These are phyloP conservation scores for Uropsilus gracilis DNA, from an alignment of 2,113 vertebrate genomes.

Conservation along the genomic window DNA sequence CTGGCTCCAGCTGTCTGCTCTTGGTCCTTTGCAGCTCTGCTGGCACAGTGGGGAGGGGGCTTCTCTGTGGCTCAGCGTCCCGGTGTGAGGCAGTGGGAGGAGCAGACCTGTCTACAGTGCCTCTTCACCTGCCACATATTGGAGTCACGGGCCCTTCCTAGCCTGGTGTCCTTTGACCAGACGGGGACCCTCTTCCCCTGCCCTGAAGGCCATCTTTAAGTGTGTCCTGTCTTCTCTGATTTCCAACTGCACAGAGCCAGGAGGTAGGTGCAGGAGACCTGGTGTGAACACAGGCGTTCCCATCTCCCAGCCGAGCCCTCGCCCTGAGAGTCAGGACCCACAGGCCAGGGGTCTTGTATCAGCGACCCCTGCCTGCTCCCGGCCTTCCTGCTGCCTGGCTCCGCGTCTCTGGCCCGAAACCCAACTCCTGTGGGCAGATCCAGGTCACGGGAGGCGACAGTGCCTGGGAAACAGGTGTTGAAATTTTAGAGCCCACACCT, in stretches of 20 bases:
- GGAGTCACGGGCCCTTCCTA: background rate
- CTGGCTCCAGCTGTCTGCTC: background rate
- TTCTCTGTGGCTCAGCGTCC: background rate
- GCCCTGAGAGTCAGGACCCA: background rate
- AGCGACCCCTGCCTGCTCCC: too few species aligned
- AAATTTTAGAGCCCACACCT: background rate
- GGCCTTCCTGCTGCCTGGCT: background rate
- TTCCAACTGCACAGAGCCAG: background rate
- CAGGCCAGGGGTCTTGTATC: background rate
- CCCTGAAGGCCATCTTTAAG: background rate
- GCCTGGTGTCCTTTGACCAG: background rate
- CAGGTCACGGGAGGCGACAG: background rate
- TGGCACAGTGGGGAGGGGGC: background rate
- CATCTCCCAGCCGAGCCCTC: too few species aligned
- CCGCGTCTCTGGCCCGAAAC: background rate
- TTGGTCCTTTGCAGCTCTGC: background rate
- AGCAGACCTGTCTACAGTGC: background rate
- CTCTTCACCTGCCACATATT: too few species aligned
- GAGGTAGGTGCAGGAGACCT: background rate
- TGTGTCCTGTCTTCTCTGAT: background rate
- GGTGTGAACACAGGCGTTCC: background rate
- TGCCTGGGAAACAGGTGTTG: slow-evolving; percentile 5
- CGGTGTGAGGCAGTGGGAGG: too few species aligned
- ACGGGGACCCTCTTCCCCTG: too few species aligned
- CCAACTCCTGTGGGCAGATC: background rate